Percentiles rank a stretch among this genome's conserved stretches.
Conservation (phyloP, 1,140 invertebrate species). For the Ooceraea biroi region DNA sequence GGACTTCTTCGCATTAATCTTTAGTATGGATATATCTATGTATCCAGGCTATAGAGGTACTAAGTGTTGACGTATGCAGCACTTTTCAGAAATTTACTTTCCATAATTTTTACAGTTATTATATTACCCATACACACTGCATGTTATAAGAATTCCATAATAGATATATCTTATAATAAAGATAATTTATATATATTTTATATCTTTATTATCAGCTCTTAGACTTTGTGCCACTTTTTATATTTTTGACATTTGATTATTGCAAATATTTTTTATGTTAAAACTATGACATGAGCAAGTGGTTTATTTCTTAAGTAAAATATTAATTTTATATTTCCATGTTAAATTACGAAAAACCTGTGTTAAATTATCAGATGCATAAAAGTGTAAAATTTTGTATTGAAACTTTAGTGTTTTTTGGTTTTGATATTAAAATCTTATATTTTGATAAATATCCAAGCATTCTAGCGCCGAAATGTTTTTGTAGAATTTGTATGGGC, state of each 20-base stretch:
- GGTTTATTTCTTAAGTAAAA: too few species aligned
- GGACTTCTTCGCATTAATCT: neutral
- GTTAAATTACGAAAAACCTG: too few species aligned
- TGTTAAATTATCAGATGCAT: neutral
- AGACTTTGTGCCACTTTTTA: neutral
- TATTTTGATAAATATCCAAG: neutral
- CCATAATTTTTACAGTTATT: neutral
- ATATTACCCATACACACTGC: too few species aligned
- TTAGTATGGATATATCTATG: neutral
- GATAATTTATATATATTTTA: neutral
- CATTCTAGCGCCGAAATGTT: neutral
- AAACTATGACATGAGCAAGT: too few species aligned
- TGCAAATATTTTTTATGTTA: too few species aligned
- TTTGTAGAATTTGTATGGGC: conserved; percentile 29
- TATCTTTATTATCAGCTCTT: too few species aligned
- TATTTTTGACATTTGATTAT: too few species aligned
- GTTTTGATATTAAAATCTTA: neutral
- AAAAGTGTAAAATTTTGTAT: neutral
- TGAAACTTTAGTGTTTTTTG: neutral
- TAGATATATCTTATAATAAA: neutral
- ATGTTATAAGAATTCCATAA: too few species aligned
- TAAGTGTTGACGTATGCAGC: neutral
- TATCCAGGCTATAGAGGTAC: conserved; percentile 13
- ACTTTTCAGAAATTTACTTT: neutral
- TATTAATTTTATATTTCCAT: too few species aligned